Evolutionary conservation across 1,140 invertebrate genomes (phyloP).

Genomic region (Prorops nasuta): DNA sequence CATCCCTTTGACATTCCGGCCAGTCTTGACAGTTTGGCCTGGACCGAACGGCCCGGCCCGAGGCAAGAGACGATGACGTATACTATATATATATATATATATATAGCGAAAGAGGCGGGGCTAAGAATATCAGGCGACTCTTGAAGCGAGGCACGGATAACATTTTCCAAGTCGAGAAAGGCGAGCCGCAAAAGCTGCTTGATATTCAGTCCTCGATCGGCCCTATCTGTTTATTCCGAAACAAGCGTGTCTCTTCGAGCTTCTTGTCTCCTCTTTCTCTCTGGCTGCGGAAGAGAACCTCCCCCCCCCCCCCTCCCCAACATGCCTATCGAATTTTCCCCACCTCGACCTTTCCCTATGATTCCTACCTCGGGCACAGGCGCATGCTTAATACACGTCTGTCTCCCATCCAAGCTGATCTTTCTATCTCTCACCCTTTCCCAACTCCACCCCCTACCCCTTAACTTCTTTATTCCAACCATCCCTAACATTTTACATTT

Average conservation of each 20-base stretch:
- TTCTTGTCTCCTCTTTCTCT: not conserved
- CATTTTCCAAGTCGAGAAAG: conserved; percentile 40
- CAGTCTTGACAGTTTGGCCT: too few species aligned
- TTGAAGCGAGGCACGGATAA: conserved; percentile 20
- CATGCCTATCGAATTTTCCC: not conserved
- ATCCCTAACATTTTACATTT: too few species aligned
- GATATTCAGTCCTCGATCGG: conserved; percentile 47
- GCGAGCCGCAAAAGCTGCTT: conserved; percentile 38
- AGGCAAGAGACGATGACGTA: too few species aligned
- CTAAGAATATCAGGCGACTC: too few species aligned
- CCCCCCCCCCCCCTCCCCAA: conserved; percentile 2
- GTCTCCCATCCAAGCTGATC: not conserved
- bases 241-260: conserved; percentile 42
- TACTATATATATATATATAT: not conserved
- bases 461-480: not conserved
- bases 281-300: too few species aligned
- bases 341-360: conserved; percentile 6
- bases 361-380: not conserved
- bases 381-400: conserved; percentile 1
- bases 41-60: too few species aligned
- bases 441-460: not conserved
- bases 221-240: conserved; percentile 53
- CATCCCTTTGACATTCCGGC: too few species aligned
- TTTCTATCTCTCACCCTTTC: not conserved
- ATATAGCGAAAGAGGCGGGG: not conserved